Base-by-base conservation (phyloP, 2,113 vertebrate species). In the Galeopterus variegatus region DNA sequence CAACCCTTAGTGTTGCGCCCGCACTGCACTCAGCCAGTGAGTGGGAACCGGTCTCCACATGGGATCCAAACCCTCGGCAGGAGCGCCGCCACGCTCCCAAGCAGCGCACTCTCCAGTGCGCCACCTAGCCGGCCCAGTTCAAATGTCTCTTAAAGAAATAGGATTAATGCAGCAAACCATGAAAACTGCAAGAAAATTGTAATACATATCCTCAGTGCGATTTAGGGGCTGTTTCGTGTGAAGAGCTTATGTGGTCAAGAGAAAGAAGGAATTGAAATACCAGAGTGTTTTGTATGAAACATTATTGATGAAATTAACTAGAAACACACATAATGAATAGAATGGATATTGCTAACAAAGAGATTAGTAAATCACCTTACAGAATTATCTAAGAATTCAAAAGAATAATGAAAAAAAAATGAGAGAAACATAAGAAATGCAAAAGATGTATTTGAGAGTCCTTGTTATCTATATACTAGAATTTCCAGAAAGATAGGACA, bases 311-410 rank as follows among this genome's bases (percentile, higher is more conserved):
- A 91, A 93, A 81, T 80, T 88, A 95, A 84, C 8, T 33, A 96
- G 26, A 73, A 95, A 62, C 1, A 45, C 14, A 92, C 7, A 67
- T 1, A 80, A 73, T 90, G 48, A 97, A 84, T 1, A 70, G 26
- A 87, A 73, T 48, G 23, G 3, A 36, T 79, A 17, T 31, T 92
- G 12, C 24, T 88, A 87, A 36, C 26, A 77, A 84, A 90, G 60
- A 81, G 21, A 69, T 93, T 82, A 91, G 12, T 88, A 88, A 88
- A 87, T 87, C 92, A 84, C 75, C 23, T 72, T 83, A 69, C 95
- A 41, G 26, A 87, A n/a, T 86, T 87, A 89, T 54, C 18, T 83
- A 69, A 92, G 14, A 83, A 69, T 80, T 83, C 28, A 92, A 79
- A 75, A 6, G 21, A 31, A 65, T 69, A 67, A 26, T 65, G 11